Evolutionary conservation across 2,797 vertebrate genomes (phyloP).

Genomic region (Silurus aristotelis): DNA sequence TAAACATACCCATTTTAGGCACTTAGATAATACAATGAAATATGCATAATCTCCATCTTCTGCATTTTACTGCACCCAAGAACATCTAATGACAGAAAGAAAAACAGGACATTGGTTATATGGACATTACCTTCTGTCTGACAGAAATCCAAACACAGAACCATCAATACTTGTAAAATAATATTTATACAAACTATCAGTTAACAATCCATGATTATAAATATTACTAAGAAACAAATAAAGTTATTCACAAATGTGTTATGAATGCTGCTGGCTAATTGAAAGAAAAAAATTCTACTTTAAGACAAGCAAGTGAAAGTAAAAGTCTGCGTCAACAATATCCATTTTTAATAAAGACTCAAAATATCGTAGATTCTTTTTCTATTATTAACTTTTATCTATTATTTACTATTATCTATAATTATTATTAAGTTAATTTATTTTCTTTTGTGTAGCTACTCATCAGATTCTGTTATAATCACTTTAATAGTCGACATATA

Average conservation of each 20-base stretch:
- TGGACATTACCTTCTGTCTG: neutral
- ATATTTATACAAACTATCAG: neutral
- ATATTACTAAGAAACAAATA: neutral
- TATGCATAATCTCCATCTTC: neutral
- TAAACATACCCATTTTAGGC: neutral
- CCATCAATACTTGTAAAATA: neutral
- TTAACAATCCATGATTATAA: neutral
- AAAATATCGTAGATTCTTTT: neutral
- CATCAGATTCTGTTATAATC: neutral
- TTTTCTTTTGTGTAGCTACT: neutral
- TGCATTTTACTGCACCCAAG: neutral
- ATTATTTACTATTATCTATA: too few relatives aligned
- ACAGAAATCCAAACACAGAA: constrained; percentile 1
- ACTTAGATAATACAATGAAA: neutral
- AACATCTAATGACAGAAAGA: constrained; percentile 6
- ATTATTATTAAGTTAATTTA: neutral
- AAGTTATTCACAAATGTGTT: neutral
- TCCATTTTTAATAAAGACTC: neutral
- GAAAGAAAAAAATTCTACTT: neutral
- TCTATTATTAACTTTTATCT: too few relatives aligned
- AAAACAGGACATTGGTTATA: neutral
- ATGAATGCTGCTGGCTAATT: neutral
- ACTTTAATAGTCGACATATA: neutral
- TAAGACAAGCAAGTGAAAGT: neutral
- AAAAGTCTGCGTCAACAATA: neutral